Percentiles rank a stretch among this genome's conserved stretches.
Evolutionary conservation across 1,140 invertebrate species (phyloP).

Genomic region (Achroia grisella): DNA sequence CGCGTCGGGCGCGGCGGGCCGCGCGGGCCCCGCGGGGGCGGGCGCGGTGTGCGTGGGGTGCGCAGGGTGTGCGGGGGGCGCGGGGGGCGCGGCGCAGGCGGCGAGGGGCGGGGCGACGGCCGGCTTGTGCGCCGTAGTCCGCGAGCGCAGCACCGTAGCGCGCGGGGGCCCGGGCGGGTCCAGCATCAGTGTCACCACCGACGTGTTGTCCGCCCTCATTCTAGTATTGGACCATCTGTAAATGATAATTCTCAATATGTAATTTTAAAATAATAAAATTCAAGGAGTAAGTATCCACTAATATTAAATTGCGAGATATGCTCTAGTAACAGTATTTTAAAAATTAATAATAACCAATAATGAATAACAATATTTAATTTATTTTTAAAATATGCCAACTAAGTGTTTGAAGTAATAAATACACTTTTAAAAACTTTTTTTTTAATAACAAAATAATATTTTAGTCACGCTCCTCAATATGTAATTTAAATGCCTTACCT

Average conservation of each 20-base stretch:
- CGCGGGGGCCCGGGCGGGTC: conserved; percentile 91
- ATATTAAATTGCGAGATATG: too few relatives aligned
- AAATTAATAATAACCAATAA: too few relatives aligned
- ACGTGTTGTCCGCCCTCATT: conserved; percentile 96
- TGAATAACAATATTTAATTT: too few relatives aligned
- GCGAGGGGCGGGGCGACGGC: conserved; percentile 14
- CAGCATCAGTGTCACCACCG: conserved; percentile 93
- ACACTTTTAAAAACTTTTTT: too few relatives aligned
- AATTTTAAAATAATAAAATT: too few relatives aligned
- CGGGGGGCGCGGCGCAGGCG: conserved; percentile 14
- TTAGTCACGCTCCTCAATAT: too few relatives aligned
- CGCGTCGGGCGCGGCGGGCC: conserved; percentile 17
- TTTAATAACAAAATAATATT: too few relatives aligned
- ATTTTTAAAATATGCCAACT: too few relatives aligned
- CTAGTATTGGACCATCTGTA: conserved; percentile 82
- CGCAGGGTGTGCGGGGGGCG: conserved; percentile 6
- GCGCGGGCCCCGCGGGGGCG: conserved; percentile 11
- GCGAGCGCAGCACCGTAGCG: conserved; percentile 75
- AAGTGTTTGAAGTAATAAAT: too few relatives aligned
- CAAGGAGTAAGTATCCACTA: too few relatives aligned
- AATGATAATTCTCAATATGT: not conserved
- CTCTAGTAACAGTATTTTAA: too few relatives aligned
- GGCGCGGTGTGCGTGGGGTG: conserved; percentile 11
- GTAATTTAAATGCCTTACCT: too few relatives aligned
- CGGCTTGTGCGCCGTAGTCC: conserved; percentile 22